Evolutionary conservation across 1,140 invertebrate genomes (phyloP).

Genomic region (Kradibia gibbosae): DNA sequence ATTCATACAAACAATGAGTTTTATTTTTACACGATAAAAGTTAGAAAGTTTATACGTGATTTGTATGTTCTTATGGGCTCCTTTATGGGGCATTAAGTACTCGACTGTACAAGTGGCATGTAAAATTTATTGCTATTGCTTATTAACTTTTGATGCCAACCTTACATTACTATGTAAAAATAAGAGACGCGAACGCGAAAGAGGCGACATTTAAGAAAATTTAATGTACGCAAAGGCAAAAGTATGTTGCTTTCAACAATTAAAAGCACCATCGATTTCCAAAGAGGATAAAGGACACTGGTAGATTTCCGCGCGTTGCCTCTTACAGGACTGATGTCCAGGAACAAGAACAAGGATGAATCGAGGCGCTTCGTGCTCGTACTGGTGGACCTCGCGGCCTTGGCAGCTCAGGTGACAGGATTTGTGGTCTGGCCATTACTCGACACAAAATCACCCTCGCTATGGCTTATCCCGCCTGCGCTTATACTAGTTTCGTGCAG

Average conservation of each 20-base stretch:
- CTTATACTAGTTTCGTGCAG: constrained; percentile 90
- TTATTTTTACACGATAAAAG: too few relatives aligned
- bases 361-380: constrained; percentile 85
- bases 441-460: constrained; percentile 77
- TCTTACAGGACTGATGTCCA: constrained; percentile 81
- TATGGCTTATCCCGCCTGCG: constrained; percentile 89
- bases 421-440: constrained; percentile 91
- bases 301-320: neutral
- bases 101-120: too few relatives aligned
- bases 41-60: too few relatives aligned
- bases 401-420: constrained; percentile 89
- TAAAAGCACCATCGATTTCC: neutral
- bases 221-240: neutral
- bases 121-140: too few relatives aligned
- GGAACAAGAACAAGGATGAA: constrained; percentile 81
- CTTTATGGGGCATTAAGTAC: too few relatives aligned
- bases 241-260: neutral
- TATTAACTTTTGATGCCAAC: too few relatives aligned
- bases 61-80: too few relatives aligned
- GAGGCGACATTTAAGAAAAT: neutral
- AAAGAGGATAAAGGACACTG: neutral
- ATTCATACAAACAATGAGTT: too few relatives aligned
- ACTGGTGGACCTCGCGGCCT: constrained; percentile 85
- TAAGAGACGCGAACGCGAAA: neutral
- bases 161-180: too few relatives aligned